Evolutionary conservation across 2,113 vertebrate genomes (phyloP), one percentile per base, ranked within the genome.

Genomic region (Nipponia nippon): DNA sequence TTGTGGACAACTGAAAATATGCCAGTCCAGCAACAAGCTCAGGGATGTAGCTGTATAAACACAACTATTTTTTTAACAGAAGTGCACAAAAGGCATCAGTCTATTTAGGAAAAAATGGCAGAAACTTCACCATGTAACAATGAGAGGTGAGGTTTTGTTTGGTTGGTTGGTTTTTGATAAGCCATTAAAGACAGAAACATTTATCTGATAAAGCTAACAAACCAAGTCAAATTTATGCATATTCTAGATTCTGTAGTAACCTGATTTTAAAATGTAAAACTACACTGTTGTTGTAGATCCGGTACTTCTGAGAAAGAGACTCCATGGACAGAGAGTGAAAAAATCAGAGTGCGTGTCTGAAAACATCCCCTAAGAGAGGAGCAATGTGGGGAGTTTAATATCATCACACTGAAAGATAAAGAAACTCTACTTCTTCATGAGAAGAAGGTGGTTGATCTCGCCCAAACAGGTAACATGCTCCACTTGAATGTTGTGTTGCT

Each of bases 281-380:
- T 95, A 70, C 47, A 13, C 30, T 91, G 6, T 38, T 96, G 8
- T 96, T 95, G 79, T 84, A 99, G 98, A 90, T 92, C 97, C 52
- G 95, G 11, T 49, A 79, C 92, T 40, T 93, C 95, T 26, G 98
- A 98, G 77, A 98, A 98, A 83, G 97, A 98, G 42, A 94, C 92
- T 63, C 93, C 95, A 9, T 98, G 98, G 98, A 98, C 97, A 36
- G 98, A 97, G 23, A 97, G 95, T 34, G 98, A 98, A 53, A 98
- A 98, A 96, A 99, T 99, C 90, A 98, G 98, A 62, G 99, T 99
- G 32, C 99, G 99, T 90, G 99, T 99, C 95, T 98, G 99, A 91
- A 99, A 99, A 96, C 98, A 99, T 90, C 99, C 99, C 23, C n/a
- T 83, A 23, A 96, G 93, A 32, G 99, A 99, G 77, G 90, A 97